Evolutionary conservation across 2,113 vertebrate genomes (phyloP).

Genomic region (Hiodon alosoides): DNA sequence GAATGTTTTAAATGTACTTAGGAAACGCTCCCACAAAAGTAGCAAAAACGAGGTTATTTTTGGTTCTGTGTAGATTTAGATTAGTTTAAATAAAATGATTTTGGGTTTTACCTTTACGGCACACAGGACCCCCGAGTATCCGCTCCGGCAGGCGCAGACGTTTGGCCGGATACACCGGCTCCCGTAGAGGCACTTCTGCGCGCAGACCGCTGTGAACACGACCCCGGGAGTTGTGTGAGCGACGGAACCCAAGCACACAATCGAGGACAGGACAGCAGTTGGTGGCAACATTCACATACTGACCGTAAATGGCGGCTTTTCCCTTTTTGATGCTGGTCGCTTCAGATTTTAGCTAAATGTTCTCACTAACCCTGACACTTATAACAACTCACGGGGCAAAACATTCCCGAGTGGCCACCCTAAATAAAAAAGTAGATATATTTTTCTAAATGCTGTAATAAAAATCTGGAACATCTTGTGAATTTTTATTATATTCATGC

Average conservation of each 20-base stretch:
- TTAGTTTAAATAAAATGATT: slow-evolving; percentile 42
- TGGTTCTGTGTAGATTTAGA: no score
- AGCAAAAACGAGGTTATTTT: no score
- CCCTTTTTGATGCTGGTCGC: not conserved
- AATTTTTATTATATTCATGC: slow-evolving; percentile 4
- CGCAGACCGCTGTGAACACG: slow-evolving; percentile 40
- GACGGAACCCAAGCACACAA: not conserved
- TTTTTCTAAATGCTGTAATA: not conserved
- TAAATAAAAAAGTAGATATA: slow-evolving; percentile 10
- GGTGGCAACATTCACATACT: not conserved
- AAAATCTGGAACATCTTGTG: not conserved
- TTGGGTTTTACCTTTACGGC: slow-evolving; percentile 50
- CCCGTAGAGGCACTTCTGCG: slow-evolving; percentile 57
- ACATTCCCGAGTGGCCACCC: not conserved
- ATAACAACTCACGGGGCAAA: not conserved
- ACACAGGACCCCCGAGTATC: slow-evolving; percentile 48
- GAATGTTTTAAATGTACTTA: no score
- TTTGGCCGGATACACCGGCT: slow-evolving; percentile 61
- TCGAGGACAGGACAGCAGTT: not conserved
- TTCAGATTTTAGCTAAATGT: not conserved
- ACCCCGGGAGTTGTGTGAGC: not conserved
- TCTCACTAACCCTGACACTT: not conserved
- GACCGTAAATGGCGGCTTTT: not conserved
- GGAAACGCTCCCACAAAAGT: not conserved
- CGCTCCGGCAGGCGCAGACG: slow-evolving; percentile 63